These are phyloP conservation scores for Ophiothrix spiculata DNA, from an alignment of 35 echinoderm and acorn worm genomes.

Conservation along the genomic window DNA sequence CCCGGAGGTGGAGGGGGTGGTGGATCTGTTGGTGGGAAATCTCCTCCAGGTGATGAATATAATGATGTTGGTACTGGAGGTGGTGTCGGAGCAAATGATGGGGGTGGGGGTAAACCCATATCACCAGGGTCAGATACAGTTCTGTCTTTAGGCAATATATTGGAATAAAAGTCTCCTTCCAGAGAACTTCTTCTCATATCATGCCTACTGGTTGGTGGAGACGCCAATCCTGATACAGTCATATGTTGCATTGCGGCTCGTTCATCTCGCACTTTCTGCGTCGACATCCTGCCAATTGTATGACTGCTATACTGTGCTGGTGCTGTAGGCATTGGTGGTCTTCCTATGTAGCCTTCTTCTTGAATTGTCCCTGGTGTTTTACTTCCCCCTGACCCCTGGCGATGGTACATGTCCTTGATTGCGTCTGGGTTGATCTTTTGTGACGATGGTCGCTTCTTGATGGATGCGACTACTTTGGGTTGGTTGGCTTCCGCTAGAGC, in stretches of 20 bases:
- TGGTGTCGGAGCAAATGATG: not conserved
- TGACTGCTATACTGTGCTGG: conserved; percentile 24
- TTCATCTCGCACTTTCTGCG: not conserved
- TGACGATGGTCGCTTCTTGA: conserved; percentile 46
- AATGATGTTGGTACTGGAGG: not conserved
- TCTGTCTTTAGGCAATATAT: not conserved
- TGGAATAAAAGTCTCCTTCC: conserved; percentile 49
- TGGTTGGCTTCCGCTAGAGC: not conserved
- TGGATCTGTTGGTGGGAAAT: not conserved
- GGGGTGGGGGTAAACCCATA: not conserved
- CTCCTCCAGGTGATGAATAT: not conserved
- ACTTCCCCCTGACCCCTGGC: conserved; percentile 35
- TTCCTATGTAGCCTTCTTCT: conserved; percentile 20
- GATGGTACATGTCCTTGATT: conserved; percentile 34
- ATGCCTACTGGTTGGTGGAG: not conserved
- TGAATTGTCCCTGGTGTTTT: conserved; percentile 8
- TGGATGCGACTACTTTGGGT: conserved; percentile 37
- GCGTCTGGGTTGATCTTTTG: conserved; percentile 46
- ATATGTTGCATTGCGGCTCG: not conserved
- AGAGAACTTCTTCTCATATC: conserved; percentile 47
- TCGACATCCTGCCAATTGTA: conserved; percentile 66
- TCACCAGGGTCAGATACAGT: not conserved
- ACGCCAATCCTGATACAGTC: not conserved
- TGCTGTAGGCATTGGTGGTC: conserved; percentile 22
- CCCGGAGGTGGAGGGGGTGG: not conserved